Base-by-base conservation (phyloP, 2,797 vertebrate genomes). In the Pristis pectinata region DNA sequence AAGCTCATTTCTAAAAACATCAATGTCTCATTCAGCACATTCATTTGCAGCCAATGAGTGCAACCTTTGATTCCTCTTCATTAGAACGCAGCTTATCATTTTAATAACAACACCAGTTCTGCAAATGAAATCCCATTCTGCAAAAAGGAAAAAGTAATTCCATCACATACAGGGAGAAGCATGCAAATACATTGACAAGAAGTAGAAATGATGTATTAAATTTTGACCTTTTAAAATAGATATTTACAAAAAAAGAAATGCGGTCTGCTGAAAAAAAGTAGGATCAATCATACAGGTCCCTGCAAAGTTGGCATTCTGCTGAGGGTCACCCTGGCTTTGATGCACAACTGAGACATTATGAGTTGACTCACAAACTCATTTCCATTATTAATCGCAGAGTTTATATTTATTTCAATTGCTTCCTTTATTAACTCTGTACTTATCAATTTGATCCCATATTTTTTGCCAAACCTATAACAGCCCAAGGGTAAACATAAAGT, bases 1-100 rank as follows among this genome's bases (percentile, higher is more conserved):
- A 82, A 95, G 4, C 77, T 95, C 82, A 91, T 95, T 95, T 95
- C 95, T 95, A 96, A 96, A 95, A 95, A 95, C 24, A 76, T 95
- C 80, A 94, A 7, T 95, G 94, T 94, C 22, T 95, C 70, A 94
- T 49, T 94, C 67, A 53, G 44, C 67, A 94, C 27, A 76, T 76
- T 53, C 92, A 49, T 34, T 74, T 93, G 92, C 30, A 72, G 92
- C n/a, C 59, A 64, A 37, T 91, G n/a, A 91, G 87, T 91, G 22
- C 87, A 91, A 61, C 8, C 70, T 53, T 74, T 94, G 44, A 76
- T 76, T 94, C 44, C 70, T 56, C 11, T 94, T 94, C 30, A 94
- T 94, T 49, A 94, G 70, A 76, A 76, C 24, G 27, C 44, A n/a
- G 44, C 92, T n/a, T 91, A 91, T 91, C 61, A 37, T 41, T 91